phyloP scores from a whole-genome alignment of 2,113 vertebrate species.

The Petrocephalus microphthalmus region DNA sequence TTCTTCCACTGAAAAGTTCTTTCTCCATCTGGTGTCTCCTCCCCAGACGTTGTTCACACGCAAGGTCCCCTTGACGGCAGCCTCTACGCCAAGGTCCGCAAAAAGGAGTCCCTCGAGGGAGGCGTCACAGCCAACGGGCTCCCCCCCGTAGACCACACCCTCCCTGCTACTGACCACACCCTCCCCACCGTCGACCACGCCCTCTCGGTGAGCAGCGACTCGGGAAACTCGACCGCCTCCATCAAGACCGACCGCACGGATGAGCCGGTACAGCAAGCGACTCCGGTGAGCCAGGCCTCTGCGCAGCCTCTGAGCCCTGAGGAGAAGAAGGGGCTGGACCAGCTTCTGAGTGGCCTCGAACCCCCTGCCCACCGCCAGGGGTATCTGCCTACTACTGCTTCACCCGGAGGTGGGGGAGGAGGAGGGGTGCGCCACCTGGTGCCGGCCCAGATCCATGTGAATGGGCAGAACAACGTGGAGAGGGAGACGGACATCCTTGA shows the following conservation, averaged over 20 bases:
- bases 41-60: conserved; percentile 84
- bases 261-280: conserved; percentile 56
- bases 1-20: conserved; percentile 13
- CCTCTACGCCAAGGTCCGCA: conserved; percentile 95
- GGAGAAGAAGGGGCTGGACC: conserved; percentile 87
- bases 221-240: conserved; percentile 92
- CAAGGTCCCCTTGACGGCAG: conserved; percentile 94
- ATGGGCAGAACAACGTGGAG: conserved; percentile 72
- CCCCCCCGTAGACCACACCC: conserved; percentile 48
- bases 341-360: conserved; percentile 81
- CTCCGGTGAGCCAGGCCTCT: conserved; percentile 52
- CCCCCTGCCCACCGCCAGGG: conserved; percentile 70
- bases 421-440: conserved; percentile 73
- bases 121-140: conserved; percentile 65
- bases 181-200: conserved; percentile 78
- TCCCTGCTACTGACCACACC: conserved; percentile 43
- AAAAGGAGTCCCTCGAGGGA: conserved; percentile 83
- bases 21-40: conserved; percentile 40
- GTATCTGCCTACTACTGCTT: conserved; percentile 45
- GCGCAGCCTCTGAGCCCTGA: conserved; percentile 72
- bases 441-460: conserved; percentile 89
- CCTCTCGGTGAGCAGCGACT: conserved; percentile 92
- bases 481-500: conserved; percentile 95
- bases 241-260: conserved; percentile 93
- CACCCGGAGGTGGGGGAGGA: conserved; percentile 45